Evolutionary conservation across 1,140 invertebrate genomes (phyloP).

Genomic region (Watersipora subatra): DNA sequence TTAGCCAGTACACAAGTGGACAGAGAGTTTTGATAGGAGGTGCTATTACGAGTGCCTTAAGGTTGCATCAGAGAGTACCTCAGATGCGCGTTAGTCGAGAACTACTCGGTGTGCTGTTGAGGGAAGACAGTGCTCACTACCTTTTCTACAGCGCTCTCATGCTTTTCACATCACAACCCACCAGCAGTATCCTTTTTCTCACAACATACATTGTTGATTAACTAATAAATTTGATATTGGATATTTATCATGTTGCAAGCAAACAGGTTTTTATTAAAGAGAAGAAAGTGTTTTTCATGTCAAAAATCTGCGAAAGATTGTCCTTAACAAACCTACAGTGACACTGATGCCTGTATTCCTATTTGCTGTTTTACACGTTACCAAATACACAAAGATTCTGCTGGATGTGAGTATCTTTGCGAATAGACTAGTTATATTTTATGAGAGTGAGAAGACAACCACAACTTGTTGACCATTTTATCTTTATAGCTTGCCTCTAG

Average conservation of each 20-base stretch:
- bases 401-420: constrained; percentile 63
- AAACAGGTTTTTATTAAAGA: too few relatives aligned
- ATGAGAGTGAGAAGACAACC: too few relatives aligned
- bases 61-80: constrained; percentile 81
- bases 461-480: too few relatives aligned
- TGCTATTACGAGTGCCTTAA: constrained; percentile 79
- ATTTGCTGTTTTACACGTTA: constrained; percentile 77
- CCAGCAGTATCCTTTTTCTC: constrained; percentile 57
- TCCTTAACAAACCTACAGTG: constrained; percentile 47
- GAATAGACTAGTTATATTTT: background rate
- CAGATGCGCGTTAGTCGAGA: constrained; percentile 60
- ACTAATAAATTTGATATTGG: too few relatives aligned
- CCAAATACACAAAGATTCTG: constrained; percentile 71
- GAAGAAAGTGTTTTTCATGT: too few relatives aligned
- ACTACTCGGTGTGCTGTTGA: constrained; percentile 61
- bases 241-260: too few relatives aligned
- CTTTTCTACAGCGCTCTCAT: constrained; percentile 75
- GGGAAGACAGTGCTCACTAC: constrained; percentile 92
- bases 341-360: constrained; percentile 74
- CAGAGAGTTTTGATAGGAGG: constrained; percentile 78
- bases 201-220: too few relatives aligned
- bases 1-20: background rate
- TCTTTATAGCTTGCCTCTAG: too few relatives aligned
- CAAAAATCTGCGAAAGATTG: too few relatives aligned
- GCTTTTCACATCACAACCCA: constrained; percentile 67